Conservation (phyloP, 2,113 vertebrate species). For the Nerophis ophidion region DNA sequence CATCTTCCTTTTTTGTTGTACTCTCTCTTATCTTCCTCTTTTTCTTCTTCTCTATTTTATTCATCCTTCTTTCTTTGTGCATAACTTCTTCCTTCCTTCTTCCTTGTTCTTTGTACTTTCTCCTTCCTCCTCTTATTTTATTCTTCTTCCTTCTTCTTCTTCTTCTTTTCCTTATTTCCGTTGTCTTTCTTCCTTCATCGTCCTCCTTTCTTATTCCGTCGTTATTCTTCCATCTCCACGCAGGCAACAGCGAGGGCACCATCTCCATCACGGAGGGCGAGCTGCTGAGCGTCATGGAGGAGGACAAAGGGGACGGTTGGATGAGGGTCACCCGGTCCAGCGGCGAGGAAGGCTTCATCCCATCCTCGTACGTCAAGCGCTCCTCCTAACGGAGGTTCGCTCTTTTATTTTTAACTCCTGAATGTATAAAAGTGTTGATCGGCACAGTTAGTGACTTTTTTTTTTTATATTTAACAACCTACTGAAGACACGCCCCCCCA, state of each 20-base stretch:
- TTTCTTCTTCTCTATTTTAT: too few relatives aligned
- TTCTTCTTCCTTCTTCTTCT: too few relatives aligned
- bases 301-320: conserved; percentile 84
- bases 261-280: conserved; percentile 77
- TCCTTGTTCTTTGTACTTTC: too few relatives aligned
- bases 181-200: too few relatives aligned
- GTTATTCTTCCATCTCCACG: conserved; percentile 1
- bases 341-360: conserved; percentile 80
- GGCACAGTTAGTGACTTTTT: neutral
- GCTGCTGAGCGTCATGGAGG: conserved; percentile 75
- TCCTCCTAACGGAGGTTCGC: conserved; percentile 11
- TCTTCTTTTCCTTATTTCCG: too few relatives aligned
- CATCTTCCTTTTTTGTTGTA: too few relatives aligned
- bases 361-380: conserved; percentile 77
- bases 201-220: too few relatives aligned
- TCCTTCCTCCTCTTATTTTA: too few relatives aligned
- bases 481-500: neutral
- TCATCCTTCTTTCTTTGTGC: too few relatives aligned
- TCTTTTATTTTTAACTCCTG: neutral
- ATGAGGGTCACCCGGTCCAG: conserved; percentile 72
- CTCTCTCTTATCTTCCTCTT: too few relatives aligned
- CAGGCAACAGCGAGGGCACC: conserved; percentile 73
- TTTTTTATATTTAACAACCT: neutral
- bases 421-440: neutral
- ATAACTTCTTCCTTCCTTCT: too few relatives aligned